Base-by-base conservation (phyloP, 2,113 vertebrate species). In the Camelus dromedarius region DNA sequence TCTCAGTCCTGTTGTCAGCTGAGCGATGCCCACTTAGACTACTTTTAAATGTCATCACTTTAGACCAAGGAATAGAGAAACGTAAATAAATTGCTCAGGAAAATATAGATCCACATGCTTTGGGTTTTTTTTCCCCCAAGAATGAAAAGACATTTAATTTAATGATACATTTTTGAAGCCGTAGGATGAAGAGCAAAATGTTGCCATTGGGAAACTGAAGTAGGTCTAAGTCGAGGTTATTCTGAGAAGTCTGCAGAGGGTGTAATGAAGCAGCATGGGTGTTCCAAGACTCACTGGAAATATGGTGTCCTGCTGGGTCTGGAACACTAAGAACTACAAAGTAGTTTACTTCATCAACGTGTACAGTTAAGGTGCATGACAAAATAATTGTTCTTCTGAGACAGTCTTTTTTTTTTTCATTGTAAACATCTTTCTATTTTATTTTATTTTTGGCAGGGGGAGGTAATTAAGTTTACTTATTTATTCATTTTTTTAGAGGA, bases 301-400 rank as follows among this genome's bases (percentile, higher is more conserved):
- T 32, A 54, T 1, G 19, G n/a, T 24, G 24, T 26, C 26, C 30
- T 83, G 4, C 50, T 54, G 52, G 38, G 32, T 77, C 67, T 90
- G 64, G 69, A 91, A 96, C 56, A 92, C 48, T 14, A 35, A 94
- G 86, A 81, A 72, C 64, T 92, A 11, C 35, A 70, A 69, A 48
- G 32, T 50, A 75, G 30, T 87, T 84, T 93, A 66, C 67, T 91
- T 95, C n/a, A 80, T 35, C 89, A 72, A 9, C 24, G 35, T 80
- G 56, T 88, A 77, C 62, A 95, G 62, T 82, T 32, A n/a, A 91
- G 48, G 62, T 50, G 60, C 48, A 9, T 91, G 66, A 90, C 76
- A 86, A 95, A 96, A 86, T 76, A 79, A 86, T 58, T 80, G 32
- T 76, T 79, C 54, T 66, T 70, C 58, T 32, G 89, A 85, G 86